phyloP scores from a whole-genome alignment of 2,797 vertebrate genomes.

The Remorina albescens region DNA sequence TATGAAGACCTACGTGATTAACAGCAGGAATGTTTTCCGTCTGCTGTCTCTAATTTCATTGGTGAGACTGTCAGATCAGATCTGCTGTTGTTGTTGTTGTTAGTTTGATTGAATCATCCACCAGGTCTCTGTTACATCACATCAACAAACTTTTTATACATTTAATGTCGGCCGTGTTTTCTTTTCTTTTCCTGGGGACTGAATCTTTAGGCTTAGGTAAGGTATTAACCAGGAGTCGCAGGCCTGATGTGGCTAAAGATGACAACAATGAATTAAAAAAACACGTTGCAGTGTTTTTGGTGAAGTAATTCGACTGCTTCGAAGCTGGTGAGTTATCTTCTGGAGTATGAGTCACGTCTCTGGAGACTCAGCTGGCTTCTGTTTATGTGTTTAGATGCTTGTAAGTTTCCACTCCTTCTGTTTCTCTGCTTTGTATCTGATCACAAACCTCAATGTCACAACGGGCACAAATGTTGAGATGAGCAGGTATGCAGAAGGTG shows the following conservation, averaged over 20 bases:
- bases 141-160: too few relatives aligned
- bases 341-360: neutral
- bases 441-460: neutral
- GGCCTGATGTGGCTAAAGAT: too few relatives aligned
- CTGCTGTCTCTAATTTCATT: slow-evolving; percentile 10
- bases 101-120: slow-evolving; percentile 1
- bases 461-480: neutral
- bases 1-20: neutral
- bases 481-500: neutral
- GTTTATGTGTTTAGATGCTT: too few relatives aligned
- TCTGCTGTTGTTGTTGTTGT: neutral
- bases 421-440: neutral
- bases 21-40: neutral
- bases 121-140: neutral
- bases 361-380: neutral
- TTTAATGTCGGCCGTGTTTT: too few relatives aligned
- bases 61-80: neutral
- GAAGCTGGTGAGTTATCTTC: neutral
- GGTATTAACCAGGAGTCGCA: too few relatives aligned
- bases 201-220: too few relatives aligned
- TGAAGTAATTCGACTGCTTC: too few relatives aligned
- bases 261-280: too few relatives aligned
- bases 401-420: neutral
- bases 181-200: too few relatives aligned
- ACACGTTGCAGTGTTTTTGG: too few relatives aligned